Base-by-base conservation (phyloP, 1,140 invertebrate species). In the Lepeophtheirus salmonis region DNA sequence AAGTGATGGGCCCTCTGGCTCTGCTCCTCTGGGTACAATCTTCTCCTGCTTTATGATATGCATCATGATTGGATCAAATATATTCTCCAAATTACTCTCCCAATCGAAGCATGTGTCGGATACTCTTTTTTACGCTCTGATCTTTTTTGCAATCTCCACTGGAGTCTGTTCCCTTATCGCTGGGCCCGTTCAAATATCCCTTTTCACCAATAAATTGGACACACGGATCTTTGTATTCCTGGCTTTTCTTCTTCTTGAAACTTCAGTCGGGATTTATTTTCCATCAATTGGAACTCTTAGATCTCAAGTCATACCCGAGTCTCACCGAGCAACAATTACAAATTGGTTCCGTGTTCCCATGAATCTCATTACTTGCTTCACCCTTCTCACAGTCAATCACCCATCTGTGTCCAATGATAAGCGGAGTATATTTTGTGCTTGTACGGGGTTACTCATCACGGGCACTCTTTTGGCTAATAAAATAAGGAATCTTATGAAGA, bases 61-160 rank as follows among this genome's bases (percentile, higher is more conserved):
- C 17, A 76, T 83, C 2, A 82, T 82, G 78, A 76, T 81, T 60
- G 81, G 81, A 2, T 81, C 80, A n/a, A n/a, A n/a, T n/a, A n/a
- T n/a, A n/a, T n/a, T n/a, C n/a, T n/a, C n/a, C n/a, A n/a, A n/a
- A n/a, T n/a, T n/a, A n/a, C n/a, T n/a, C n/a, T n/a, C 30, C 6
- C n/a, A 6, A 6, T 41, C 30, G n/a, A 41, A 41, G 30, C n/a
- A 41, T 41, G 30, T 41, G n/a, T 10, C 30, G 30, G 30, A 66
- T 24, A 65, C 74, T 3, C 64, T 76, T 4, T 65, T 65, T 1
- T 49, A 70, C 6, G 67, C 73, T 50, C 63, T 71, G 2, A 17
- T 63, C 12, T 26, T 68, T n/a, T 68, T 66, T 53, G 64, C 67
- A 1, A 3, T 64, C 1, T 68, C 66, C 13, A 68, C 71, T 64